These are phyloP conservation scores for Ellobium chinense DNA, from an alignment of 2,888 invertebrate species.

Conservation along the genomic window DNA sequence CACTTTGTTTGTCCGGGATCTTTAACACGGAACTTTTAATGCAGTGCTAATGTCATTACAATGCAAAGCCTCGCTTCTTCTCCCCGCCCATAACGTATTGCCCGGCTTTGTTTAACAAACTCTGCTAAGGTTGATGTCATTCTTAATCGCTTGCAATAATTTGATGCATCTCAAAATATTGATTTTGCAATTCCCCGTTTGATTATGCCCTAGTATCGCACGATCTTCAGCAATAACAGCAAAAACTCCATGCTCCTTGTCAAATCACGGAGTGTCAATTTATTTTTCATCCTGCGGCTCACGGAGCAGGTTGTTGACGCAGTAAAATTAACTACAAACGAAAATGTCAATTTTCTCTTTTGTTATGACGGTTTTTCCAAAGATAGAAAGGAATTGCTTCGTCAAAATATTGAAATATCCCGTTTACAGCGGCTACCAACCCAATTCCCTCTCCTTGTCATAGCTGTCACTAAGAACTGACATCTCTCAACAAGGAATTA, in stretches of 20 bases:
- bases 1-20: neutral
- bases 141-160: slow-evolving; percentile 7
- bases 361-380: neutral
- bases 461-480: neutral
- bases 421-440: slow-evolving; percentile 4
- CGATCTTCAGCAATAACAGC: neutral
- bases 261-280: neutral
- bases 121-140: neutral
- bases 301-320: slow-evolving; percentile 19
- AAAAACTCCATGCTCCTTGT: neutral
- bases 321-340: slow-evolving; percentile 20
- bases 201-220: too few species aligned
- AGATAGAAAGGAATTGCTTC: neutral
- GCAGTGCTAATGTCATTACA: neutral
- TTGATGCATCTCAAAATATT: slow-evolving; percentile 21
- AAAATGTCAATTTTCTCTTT: neutral
- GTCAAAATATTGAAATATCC: slow-evolving; percentile 10
- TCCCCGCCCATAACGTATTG: too few species aligned
- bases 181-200: neutral
- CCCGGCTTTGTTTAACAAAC: too few species aligned
- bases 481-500: neutral
- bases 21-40: neutral
- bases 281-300: neutral
- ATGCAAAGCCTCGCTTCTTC: too few species aligned
- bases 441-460: neutral